Evolutionary conservation across 2,113 vertebrate genomes (phyloP).

Genomic region (Cavia porcellus): DNA sequence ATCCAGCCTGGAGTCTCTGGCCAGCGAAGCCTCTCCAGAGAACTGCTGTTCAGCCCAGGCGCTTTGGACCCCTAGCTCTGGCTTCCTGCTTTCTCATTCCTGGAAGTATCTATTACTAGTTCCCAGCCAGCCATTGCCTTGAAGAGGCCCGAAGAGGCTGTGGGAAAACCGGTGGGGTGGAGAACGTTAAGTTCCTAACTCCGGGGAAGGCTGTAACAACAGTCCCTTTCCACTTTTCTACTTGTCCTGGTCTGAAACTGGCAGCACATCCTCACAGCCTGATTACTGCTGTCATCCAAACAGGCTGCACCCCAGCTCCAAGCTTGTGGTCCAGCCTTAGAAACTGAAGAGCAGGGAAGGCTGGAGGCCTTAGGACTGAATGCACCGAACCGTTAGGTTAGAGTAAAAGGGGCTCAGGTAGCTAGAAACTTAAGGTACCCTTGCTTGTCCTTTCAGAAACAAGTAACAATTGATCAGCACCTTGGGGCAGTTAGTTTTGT

Average conservation of each 20-base stretch:
- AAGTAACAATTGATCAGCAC: neutral
- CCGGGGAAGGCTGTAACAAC: neutral
- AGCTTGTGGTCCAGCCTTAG: neutral
- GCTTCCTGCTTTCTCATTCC: neutral
- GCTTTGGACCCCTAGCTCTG: neutral
- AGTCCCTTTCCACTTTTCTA: neutral
- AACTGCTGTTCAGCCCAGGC: neutral
- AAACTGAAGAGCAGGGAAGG: neutral
- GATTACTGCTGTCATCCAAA: neutral
- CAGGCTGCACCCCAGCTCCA: neutral
- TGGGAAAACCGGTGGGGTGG: neutral
- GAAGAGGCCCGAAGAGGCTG: neutral
- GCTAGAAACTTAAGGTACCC: neutral
- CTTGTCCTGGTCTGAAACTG: conserved; percentile 27
- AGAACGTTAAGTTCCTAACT: conserved; percentile 8
- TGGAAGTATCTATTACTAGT: neutral
- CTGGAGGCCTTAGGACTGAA: neutral
- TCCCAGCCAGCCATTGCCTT: neutral
- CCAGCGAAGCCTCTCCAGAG: neutral
- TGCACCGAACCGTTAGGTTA: neutral
- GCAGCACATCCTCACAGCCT: neutral
- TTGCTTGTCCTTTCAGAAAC: neutral
- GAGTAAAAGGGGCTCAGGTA: neutral
- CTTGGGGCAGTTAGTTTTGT: neutral
- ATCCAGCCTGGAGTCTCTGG: neutral